Conservation (phyloP, 2,888 invertebrate genomes). For the Pocota personata region DNA sequence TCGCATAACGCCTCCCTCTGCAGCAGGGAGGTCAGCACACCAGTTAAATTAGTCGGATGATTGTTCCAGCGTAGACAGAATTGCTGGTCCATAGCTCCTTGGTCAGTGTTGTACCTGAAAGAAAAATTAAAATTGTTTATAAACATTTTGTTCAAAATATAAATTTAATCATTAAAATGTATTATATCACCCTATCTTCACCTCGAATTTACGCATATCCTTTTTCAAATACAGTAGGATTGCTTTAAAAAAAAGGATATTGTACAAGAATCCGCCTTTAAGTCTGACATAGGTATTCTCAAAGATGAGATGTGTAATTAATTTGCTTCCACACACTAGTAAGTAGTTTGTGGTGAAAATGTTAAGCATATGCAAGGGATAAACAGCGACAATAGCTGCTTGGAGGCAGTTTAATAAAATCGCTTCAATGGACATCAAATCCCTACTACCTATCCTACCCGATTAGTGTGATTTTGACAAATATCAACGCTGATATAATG, state of each 20-base stretch:
- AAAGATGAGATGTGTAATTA: not conserved
- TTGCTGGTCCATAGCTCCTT: conserved; percentile 88
- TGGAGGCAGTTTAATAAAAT: not conserved
- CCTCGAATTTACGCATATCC: no score
- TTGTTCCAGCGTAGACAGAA: conserved; percentile 98
- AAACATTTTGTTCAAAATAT: not conserved
- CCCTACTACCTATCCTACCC: not conserved
- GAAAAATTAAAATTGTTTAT: not conserved
- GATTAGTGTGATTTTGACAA: conserved; percentile 3
- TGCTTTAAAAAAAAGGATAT: not conserved
- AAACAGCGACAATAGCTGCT: not conserved
- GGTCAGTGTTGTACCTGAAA: conserved; percentile 83
- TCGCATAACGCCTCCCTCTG: conserved; percentile 95
- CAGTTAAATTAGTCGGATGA: conserved; percentile 95
- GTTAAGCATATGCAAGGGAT: not conserved
- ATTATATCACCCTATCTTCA: no score
- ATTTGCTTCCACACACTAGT: not conserved
- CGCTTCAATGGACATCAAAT: not conserved
- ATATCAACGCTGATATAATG: conserved; percentile 5
- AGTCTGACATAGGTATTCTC: not conserved
- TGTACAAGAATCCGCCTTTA: not conserved
- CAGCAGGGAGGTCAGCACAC: conserved; percentile 93
- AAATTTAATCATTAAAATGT: not conserved
- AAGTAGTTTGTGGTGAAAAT: not conserved
- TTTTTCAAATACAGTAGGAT: no score